These are phyloP conservation scores for Harpagifer antarcticus DNA, from an alignment of 2,797 vertebrate species.

Conservation along the genomic window DNA sequence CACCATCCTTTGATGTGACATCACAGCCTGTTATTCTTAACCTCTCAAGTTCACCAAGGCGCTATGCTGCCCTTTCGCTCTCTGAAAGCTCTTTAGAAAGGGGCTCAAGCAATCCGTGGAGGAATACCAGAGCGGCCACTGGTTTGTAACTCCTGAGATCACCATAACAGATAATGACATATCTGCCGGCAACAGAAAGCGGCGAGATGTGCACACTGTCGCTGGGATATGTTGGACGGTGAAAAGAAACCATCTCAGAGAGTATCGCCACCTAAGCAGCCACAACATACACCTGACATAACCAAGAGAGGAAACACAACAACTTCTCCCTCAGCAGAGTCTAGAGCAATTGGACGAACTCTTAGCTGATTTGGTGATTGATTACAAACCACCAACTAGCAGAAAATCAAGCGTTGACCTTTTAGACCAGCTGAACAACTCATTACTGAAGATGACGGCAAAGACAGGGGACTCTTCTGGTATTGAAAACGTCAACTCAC, in stretches of 20 bases:
- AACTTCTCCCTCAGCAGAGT: slow-evolving; percentile 92
- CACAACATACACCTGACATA: slow-evolving; percentile 56
- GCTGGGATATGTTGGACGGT: slow-evolving; percentile 84
- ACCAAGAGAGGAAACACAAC: slow-evolving; percentile 85
- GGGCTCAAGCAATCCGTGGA: slow-evolving; percentile 82
- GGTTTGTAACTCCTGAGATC: slow-evolving; percentile 97
- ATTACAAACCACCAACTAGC: slow-evolving; percentile 90
- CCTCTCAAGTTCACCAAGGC: slow-evolving; percentile 95
- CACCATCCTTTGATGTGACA: slow-evolving; percentile 84
- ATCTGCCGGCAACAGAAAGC: slow-evolving; percentile 82
- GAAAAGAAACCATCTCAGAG: slow-evolving; percentile 67
- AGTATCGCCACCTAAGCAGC: slow-evolving; percentile 64
- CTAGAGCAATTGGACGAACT: slow-evolving; percentile 95
- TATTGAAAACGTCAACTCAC: slow-evolving; percentile 83
- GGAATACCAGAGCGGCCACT: slow-evolving; percentile 85
- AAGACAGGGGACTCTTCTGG: slow-evolving; percentile 67
- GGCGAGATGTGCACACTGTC: slow-evolving; percentile 82
- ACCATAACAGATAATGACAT: slow-evolving; percentile 98
- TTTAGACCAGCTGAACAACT: slow-evolving; percentile 90
- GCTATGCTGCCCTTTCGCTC: slow-evolving; percentile 94
- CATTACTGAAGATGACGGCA: slow-evolving; percentile 84
- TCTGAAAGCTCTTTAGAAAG: slow-evolving; percentile 94
- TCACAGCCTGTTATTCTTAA: slow-evolving; percentile 94
- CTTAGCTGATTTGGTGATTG: slow-evolving; percentile 94
- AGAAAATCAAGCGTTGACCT: slow-evolving; percentile 85